Evolutionary conservation across 2,797 vertebrate genomes (phyloP).

Genomic region (Pogoniulus pusillus): DNA sequence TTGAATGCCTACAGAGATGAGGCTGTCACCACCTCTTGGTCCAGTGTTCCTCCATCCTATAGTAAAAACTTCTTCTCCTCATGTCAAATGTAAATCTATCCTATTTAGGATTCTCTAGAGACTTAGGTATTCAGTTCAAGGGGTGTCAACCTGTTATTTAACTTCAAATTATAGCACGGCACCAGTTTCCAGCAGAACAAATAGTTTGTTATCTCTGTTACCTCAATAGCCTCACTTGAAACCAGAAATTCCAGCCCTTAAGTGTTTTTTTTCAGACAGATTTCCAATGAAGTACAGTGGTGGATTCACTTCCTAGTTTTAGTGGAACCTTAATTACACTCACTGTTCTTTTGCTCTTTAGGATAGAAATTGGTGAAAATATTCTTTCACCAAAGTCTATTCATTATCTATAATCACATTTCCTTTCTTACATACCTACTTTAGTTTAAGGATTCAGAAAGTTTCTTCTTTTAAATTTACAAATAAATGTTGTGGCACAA

Average conservation of each 20-base stretch:
- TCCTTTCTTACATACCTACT: neutral
- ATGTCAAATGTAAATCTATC: too few species aligned
- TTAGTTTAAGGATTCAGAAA: neutral
- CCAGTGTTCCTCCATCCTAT: too few species aligned
- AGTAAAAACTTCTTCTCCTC: too few species aligned
- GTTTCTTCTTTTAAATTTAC: neutral
- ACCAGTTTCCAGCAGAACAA: conserved; percentile 27
- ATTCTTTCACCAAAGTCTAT: neutral
- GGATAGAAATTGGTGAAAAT: neutral
- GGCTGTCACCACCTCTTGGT: too few species aligned
- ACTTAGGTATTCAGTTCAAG: neutral
- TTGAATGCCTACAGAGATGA: too few species aligned
- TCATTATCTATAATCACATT: neutral
- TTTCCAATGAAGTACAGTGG: neutral
- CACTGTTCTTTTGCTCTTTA: neutral
- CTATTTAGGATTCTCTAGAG: neutral
- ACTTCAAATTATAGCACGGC: neutral
- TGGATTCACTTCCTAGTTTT: neutral
- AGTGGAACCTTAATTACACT: neutral
- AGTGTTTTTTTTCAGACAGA: neutral
- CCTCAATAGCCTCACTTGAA: conserved; percentile 17
- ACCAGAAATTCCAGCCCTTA: neutral
- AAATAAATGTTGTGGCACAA: neutral
- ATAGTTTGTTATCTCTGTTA: neutral
- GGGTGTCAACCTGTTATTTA: neutral